Percentiles rank a stretch among this genome's conserved stretches.
These are phyloP conservation scores for Neocrepidodera transversa DNA, from an alignment of 2,888 invertebrate species.

Conservation along the genomic window DNA sequence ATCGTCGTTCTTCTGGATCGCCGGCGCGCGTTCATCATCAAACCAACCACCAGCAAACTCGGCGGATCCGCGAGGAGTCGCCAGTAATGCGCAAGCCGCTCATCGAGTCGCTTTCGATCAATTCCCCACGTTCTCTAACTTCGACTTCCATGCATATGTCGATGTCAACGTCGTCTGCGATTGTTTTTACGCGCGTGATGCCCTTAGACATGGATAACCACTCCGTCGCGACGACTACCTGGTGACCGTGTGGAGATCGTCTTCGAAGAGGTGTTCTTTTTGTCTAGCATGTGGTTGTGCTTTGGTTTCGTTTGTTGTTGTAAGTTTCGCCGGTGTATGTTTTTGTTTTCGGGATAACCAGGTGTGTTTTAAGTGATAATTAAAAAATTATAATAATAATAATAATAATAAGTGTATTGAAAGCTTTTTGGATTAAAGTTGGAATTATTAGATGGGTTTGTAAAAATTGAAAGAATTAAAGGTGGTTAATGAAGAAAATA, in stretches of 20 bases:
- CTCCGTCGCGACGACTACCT: constrained; percentile 7
- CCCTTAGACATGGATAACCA: constrained; percentile 1
- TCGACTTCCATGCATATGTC: constrained; percentile 18
- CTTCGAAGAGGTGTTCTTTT: constrained; percentile 13
- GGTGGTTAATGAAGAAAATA: too few species aligned
- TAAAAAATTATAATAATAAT: neutral
- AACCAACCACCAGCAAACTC: neutral
- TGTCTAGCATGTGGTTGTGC: neutral
- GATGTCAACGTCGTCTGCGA: constrained; percentile 14
- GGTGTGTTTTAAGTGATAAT: constrained; percentile 11
- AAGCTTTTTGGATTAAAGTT: neutral
- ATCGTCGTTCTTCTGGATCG: constrained; percentile 26
- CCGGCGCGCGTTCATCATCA: constrained; percentile 11
- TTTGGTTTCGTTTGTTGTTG: constrained; percentile 11
- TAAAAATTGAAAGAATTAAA: neutral
- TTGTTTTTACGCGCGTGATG: constrained; percentile 8
- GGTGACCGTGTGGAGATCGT: constrained; percentile 8
- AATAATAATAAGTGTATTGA: neutral
- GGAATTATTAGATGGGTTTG: neutral
- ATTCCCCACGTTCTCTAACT: neutral
- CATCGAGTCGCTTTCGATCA: neutral
- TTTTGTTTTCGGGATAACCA: constrained; percentile 15
- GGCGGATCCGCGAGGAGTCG: neutral
- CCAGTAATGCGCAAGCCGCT: constrained; percentile 41
- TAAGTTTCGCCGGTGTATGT: constrained; percentile 13